Conservation (phyloP, 2,888 invertebrate genomes). For the Tenodera sinensis region DNA sequence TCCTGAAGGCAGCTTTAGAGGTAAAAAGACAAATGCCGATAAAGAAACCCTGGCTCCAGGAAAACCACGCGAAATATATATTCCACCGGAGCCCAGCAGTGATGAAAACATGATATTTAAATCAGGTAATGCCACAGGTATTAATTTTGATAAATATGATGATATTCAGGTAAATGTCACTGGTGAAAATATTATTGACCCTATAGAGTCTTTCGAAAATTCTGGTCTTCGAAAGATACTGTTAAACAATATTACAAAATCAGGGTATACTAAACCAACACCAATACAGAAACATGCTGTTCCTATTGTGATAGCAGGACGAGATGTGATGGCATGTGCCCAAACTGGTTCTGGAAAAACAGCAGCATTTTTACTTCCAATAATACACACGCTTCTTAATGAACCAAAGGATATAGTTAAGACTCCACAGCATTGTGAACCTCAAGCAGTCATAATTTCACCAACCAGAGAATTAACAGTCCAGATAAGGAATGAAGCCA, state of each 20-base stretch:
- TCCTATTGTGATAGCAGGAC: constrained; percentile 71
- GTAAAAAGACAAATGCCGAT: background rate
- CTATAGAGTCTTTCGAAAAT: constrained; percentile 65
- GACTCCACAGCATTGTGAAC: constrained; percentile 52
- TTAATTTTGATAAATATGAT: constrained; percentile 87
- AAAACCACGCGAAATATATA: constrained; percentile 61
- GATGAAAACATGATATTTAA: constrained; percentile 69
- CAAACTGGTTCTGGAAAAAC: constrained; percentile 99
- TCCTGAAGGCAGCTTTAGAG: background rate
- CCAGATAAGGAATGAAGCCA: constrained; percentile 82
- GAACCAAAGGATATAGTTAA: constrained; percentile 50
- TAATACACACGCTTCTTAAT: constrained; percentile 67
- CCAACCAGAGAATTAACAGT: constrained; percentile 90
- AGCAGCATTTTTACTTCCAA: constrained; percentile 90
- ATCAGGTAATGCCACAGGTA: constrained; percentile 70
- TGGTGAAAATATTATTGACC: constrained; percentile 63
- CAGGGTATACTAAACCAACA: constrained; percentile 80
- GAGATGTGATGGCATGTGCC: constrained; percentile 96
- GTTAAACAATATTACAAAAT: constrained; percentile 70
- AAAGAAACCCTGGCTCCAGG: constrained; percentile 6
- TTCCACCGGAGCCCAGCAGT: constrained; percentile 70
- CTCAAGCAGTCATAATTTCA: constrained; percentile 79
- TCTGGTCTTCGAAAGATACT: constrained; percentile 68
- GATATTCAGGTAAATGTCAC: constrained; percentile 81
- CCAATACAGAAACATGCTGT: constrained; percentile 92